phyloP scores from a whole-genome alignment of 2,888 invertebrate species.

The Harmothoe impar region DNA sequence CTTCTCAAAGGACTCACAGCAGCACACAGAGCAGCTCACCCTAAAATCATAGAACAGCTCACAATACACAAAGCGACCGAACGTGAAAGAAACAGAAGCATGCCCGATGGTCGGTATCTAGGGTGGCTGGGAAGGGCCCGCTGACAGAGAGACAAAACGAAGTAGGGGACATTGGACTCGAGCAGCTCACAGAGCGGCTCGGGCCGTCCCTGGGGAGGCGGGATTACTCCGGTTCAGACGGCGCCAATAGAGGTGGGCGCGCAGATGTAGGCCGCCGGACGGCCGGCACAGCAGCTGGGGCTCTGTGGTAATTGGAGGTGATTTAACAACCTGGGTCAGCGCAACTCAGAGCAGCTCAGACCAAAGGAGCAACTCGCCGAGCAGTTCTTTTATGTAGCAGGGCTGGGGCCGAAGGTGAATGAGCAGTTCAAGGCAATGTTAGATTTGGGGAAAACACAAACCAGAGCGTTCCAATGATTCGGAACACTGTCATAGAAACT shows the following conservation, averaged over 20 bases:
- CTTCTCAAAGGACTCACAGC: neutral
- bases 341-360: neutral
- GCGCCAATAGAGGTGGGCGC: slow-evolving; percentile 25
- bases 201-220: neutral
- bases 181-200: neutral
- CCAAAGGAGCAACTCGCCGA: neutral
- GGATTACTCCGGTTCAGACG: slow-evolving; percentile 33
- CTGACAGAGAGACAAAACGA: neutral
- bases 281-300: neutral
- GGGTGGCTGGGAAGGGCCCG: neutral
- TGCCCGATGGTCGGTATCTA: too few species aligned
- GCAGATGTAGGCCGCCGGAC: neutral
- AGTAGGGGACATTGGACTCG: neutral
- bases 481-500: too few species aligned
- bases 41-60: neutral
- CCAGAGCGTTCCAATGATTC: too few species aligned
- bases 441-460: too few species aligned
- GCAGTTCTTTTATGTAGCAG: neutral
- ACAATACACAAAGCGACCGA: too few species aligned
- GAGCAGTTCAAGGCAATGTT: too few species aligned
- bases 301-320: slow-evolving; percentile 52
- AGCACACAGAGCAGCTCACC: neutral
- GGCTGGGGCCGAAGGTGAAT: too few species aligned
- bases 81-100: too few species aligned
- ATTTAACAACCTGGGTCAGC: slow-evolving; percentile 17